Evolutionary conservation across 2,113 vertebrate genomes (phyloP).

Genomic region (Ptilorrhoa leucosticta): DNA sequence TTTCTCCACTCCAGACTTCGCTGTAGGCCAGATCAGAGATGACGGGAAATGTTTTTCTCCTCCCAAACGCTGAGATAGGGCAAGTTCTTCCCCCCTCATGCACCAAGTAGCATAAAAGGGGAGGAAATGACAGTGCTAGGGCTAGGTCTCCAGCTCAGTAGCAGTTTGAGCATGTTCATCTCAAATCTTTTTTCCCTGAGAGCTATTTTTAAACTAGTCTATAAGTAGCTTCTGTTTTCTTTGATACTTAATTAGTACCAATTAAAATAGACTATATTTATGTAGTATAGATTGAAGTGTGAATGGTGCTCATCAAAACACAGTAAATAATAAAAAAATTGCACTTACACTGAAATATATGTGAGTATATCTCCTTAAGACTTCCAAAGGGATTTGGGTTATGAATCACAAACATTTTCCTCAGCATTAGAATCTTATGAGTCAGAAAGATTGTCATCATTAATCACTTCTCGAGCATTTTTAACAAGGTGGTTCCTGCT

Average conservation of each 20-base stretch:
- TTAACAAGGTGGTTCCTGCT: constrained; percentile 40
- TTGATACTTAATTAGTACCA: neutral
- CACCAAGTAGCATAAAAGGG: neutral
- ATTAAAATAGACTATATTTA: neutral
- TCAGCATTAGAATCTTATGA: constrained; percentile 18
- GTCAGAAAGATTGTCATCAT: constrained; percentile 34
- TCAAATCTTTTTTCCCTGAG: neutral
- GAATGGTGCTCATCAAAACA: neutral
- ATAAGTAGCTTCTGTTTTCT: neutral
- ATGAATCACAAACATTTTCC: constrained; percentile 24
- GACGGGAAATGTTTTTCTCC: neutral
- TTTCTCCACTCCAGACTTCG: neutral
- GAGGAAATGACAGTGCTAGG: neutral
- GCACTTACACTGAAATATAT: neutral
- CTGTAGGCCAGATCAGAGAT: neutral
- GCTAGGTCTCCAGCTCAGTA: neutral
- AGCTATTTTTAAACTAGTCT: neutral
- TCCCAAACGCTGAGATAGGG: neutral
- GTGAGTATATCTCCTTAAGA: neutral
- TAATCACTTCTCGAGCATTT: constrained; percentile 36
- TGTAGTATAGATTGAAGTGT: neutral
- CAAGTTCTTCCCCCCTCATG: neutral
- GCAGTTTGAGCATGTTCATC: neutral
- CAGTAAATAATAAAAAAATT: neutral
- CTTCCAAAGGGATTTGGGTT: constrained; percentile 2